These are phyloP conservation scores for Bruchidius siliquastri DNA, from an alignment of 2,888 invertebrate genomes.

Conservation along the genomic window DNA sequence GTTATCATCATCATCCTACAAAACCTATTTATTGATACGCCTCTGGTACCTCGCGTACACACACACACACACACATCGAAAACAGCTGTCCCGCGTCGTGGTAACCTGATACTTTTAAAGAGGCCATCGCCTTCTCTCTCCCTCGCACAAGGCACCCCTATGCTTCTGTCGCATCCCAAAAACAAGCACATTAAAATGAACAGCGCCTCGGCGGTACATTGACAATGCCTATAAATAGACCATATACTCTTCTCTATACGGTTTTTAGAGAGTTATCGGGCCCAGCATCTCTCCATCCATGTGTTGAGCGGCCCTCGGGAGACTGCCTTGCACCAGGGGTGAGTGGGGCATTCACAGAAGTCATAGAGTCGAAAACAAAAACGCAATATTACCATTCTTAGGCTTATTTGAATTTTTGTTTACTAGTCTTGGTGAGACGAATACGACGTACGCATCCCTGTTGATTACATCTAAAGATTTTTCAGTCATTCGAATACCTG, in stretches of 20 bases:
- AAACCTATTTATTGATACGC: neutral
- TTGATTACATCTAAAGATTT: too few relatives aligned
- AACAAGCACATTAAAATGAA: slow-evolving; percentile 51
- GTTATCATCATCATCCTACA: neutral
- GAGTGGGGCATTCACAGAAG: neutral
- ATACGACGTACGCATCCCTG: too few relatives aligned
- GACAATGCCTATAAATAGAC: slow-evolving; percentile 51
- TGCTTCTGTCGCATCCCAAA: slow-evolving; percentile 38
- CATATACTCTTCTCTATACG: slow-evolving; percentile 46
- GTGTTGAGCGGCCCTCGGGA: neutral
- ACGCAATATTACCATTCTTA: too few relatives aligned
- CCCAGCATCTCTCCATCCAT: neutral
- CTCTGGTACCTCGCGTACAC: neutral
- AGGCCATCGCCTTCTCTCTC: slow-evolving; percentile 38
- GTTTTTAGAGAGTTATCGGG: slow-evolving; percentile 12
- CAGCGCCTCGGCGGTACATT: slow-evolving; percentile 44
- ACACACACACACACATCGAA: slow-evolving; percentile 34
- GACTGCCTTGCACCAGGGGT: neutral
- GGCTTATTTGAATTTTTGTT: too few relatives aligned
- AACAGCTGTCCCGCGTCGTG: slow-evolving; percentile 48
- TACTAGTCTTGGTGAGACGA: too few relatives aligned
- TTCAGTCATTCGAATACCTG: too few relatives aligned
- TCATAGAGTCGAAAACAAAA: too few relatives aligned
- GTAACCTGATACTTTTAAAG: slow-evolving; percentile 50
- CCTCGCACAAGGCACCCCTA: slow-evolving; percentile 16